Percentiles rank a stretch among this genome's conserved stretches.
Conservation (phyloP, 2,888 invertebrate species). For the Piscicola geometra region DNA sequence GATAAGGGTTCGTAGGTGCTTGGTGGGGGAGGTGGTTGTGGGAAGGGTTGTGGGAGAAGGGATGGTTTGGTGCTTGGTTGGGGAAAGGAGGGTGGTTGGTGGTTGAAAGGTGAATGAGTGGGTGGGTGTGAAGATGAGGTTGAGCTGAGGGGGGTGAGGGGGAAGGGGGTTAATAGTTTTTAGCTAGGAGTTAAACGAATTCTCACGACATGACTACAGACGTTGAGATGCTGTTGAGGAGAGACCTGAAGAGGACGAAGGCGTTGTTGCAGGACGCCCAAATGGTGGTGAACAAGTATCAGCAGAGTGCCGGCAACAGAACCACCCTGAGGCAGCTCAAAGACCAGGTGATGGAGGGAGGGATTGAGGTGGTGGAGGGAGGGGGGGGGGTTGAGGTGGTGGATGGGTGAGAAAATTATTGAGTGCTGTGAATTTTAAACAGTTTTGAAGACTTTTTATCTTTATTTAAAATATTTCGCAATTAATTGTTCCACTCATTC, state of each 20-base stretch:
- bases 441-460: too few relatives aligned
- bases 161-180: neutral
- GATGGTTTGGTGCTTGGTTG: too few relatives aligned
- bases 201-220: conserved; percentile 44
- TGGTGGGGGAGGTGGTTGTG: neutral
- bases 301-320: conserved; percentile 78
- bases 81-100: too few relatives aligned
- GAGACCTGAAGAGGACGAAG: conserved; percentile 81
- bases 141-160: neutral
- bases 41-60: neutral
- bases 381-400: neutral
- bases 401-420: neutral
- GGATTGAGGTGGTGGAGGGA: neutral
- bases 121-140: neutral
- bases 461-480: too few relatives aligned
- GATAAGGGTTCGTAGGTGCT: conserved; percentile 44
- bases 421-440: neutral
- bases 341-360: conserved; percentile 62
- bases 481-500: too few relatives aligned
- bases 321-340: conserved; percentile 70
- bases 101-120: too few relatives aligned
- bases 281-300: conserved; percentile 79
- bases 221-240: conserved; percentile 62
- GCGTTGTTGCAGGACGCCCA: conserved; percentile 86
- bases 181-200: neutral